Percentiles rank a stretch among this genome's conserved stretches.
Evolutionary conservation across 1,140 invertebrate species (phyloP).

Genomic region (Bombus confusus): DNA sequence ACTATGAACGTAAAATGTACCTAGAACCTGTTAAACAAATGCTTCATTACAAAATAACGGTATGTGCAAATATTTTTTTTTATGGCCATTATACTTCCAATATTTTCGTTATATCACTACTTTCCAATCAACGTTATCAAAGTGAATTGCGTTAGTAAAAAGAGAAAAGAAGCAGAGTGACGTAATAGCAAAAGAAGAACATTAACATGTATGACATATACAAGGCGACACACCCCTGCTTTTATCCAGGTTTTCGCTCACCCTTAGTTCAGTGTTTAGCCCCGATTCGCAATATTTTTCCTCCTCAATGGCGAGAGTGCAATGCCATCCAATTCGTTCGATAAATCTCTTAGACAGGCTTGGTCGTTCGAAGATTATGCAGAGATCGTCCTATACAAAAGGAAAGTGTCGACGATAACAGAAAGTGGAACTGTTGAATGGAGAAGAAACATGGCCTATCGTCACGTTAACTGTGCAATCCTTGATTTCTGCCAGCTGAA

Average conservation of each 20-base stretch:
- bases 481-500: background rate
- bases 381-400: constrained; percentile 6
- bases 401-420: background rate
- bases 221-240: background rate
- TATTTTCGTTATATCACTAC: too few relatives aligned
- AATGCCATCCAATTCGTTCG: constrained; percentile 22
- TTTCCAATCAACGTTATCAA: background rate
- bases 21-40: too few relatives aligned
- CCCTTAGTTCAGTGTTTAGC: background rate
- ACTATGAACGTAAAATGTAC: too few relatives aligned
- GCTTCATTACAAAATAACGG: too few relatives aligned
- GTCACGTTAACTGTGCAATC: background rate
- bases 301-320: background rate
- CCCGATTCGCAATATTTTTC: background rate
- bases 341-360: constrained; percentile 14
- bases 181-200: background rate
- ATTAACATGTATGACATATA: background rate
- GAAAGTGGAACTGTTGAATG: background rate
- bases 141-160: background rate
- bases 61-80: too few relatives aligned
- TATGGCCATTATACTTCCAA: too few relatives aligned
- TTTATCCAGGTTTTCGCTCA: background rate
- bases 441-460: background rate
- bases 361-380: constrained; percentile 16
- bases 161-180: background rate